A percentile compares a stretch with the other conserved stretches of the same genome.
Conservation (phyloP, 2,888 invertebrate genomes). For the Hyles lineata region DNA sequence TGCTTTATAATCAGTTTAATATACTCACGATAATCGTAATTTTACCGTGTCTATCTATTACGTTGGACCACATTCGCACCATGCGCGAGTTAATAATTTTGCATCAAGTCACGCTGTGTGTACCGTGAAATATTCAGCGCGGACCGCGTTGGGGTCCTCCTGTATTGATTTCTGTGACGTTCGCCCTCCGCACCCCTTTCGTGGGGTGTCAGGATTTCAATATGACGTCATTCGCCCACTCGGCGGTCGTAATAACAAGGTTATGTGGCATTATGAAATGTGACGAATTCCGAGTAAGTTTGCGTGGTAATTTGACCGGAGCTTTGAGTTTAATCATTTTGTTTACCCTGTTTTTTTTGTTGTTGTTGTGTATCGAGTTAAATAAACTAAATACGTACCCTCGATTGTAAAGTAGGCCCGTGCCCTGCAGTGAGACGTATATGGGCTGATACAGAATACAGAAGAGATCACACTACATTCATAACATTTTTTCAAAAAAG, state of each 20-base stretch:
- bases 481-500: too few relatives aligned
- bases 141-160: constrained; percentile 11
- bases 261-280: constrained; percentile 32
- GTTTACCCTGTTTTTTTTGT: neutral
- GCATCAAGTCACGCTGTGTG: neutral
- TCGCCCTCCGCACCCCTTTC: constrained; percentile 17
- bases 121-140: neutral
- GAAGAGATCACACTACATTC: too few relatives aligned
- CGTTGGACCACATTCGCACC: neutral
- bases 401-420: too few relatives aligned
- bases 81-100: neutral
- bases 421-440: too few relatives aligned
- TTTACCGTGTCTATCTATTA: neutral
- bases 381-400: too few relatives aligned
- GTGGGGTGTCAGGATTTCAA: constrained; percentile 18
- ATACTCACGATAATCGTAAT: neutral
- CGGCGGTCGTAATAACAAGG: constrained; percentile 30
- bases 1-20: neutral
- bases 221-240: constrained; percentile 15
- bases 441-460: too few relatives aligned
- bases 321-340: neutral
- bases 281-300: constrained; percentile 2
- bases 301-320: neutral
- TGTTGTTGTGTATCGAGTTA: neutral
- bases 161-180: constrained; percentile 32